Evolutionary conservation across 2,113 vertebrate species (phyloP), one percentile per base, ranked within the genome.

Genomic region (Heliornis fulica): DNA sequence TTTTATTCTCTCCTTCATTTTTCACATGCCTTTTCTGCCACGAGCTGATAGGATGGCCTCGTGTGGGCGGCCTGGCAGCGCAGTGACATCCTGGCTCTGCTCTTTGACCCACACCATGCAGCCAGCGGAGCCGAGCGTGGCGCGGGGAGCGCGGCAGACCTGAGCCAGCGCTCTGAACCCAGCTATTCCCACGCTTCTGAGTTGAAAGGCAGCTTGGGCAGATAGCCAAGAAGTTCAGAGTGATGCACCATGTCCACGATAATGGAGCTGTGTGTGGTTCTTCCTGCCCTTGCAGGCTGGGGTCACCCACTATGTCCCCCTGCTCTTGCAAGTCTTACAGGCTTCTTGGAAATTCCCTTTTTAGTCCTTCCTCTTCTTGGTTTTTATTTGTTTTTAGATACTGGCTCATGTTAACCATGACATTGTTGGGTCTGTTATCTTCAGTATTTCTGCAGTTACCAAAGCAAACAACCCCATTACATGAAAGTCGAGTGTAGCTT

Each of bases 81-180:
- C 0, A 0, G 36, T n/a, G 68, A 19, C 2, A 5, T 20, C 45
- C 34, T 0, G 0, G 48, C 66, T 60, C 43, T 0, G 3, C 56
- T 90, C 71, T 23, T 20, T 54, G 89, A 63, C 46, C 89, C 1
- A 1, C 4, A n/a, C 5, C 15, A 4, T 36, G 51, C 2, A 16
- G 76, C 72, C 64, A 2, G 76, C n/a, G 66, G 34, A 87, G 69
- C 72, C 32, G 72, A 74, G 31, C 11, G 1, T 0, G 1, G 61
- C 2, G n/a, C 46, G 3, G 2, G 32, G 17, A 85, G 85, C 18
- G 1, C 1, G 0, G 85, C 68, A 65, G 82, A 46, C 74, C 74
- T 38, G 45, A 41, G 79, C 53, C 83, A 8, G 59, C 3, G 1
- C 9, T 46, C 80, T 4, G 3, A 46, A 65, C n/a, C 3, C 45